A percentile compares a stretch with the other conserved stretches of the same genome.
These are phyloP conservation scores for Okamejei kenojei DNA, from an alignment of 2,797 vertebrate genomes.

Conservation along the genomic window DNA sequence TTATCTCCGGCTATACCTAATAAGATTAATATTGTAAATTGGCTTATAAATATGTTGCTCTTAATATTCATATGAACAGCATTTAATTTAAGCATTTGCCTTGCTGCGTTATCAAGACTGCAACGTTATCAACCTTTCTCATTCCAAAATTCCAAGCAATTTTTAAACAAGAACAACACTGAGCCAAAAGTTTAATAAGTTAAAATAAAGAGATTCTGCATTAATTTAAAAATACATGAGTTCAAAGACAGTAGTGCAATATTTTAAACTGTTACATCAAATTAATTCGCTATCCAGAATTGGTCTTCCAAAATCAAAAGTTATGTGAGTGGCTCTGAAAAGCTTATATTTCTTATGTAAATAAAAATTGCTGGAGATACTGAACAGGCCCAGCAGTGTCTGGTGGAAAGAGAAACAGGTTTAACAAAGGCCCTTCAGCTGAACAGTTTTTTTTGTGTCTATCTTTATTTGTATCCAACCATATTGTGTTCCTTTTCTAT, in stretches of 20 bases:
- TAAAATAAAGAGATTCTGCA: too few species aligned
- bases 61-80: neutral
- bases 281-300: neutral
- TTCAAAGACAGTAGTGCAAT: neutral
- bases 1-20: neutral
- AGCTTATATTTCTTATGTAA: too few species aligned
- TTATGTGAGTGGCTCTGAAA: neutral
- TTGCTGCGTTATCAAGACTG: neutral
- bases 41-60: neutral
- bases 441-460: neutral
- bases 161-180: neutral
- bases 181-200: too few species aligned
- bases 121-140: neutral
- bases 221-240: too few species aligned
- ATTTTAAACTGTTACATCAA: slow-evolving; percentile 30
- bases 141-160: neutral
- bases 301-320: neutral
- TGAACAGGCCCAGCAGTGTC: too few species aligned
- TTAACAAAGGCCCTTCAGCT: too few species aligned
- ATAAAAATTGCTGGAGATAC: too few species aligned
- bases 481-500: neutral
- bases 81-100: neutral
- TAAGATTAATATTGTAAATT: neutral
- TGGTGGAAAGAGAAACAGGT: too few species aligned
- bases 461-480: neutral